Conservation (phyloP, 2,113 vertebrate genomes). For the Nerophis lumbriciformis region DNA sequence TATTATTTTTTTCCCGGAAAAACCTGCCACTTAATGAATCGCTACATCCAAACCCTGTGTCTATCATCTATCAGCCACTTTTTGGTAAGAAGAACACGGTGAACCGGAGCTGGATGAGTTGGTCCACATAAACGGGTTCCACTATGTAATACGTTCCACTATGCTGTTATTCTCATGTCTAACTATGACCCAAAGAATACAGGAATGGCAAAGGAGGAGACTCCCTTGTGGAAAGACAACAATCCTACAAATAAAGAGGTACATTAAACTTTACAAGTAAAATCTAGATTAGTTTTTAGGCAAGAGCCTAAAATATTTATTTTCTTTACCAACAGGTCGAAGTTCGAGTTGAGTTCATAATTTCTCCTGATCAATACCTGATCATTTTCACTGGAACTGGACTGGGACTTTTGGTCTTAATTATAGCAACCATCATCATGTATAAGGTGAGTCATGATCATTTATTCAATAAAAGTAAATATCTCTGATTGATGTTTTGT, state of each 20-base stretch:
- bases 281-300: not conserved
- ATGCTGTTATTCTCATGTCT: not conserved
- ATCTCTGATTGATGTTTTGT: not conserved
- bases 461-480: too few species aligned
- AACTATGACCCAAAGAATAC: conserved; percentile 12
- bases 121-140: too few species aligned
- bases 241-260: conserved; percentile 25
- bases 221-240: not conserved
- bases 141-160: not conserved
- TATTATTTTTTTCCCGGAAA: too few species aligned
- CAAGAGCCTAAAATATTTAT: not conserved
- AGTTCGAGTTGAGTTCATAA: conserved; percentile 46
- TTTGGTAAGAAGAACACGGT: too few species aligned
- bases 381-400: conserved; percentile 44
- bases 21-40: too few species aligned
- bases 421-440: conserved; percentile 54
- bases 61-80: too few species aligned
- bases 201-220: not conserved
- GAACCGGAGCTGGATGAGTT: too few species aligned
- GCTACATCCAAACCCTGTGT: too few species aligned
- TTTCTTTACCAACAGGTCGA: conserved; percentile 30
- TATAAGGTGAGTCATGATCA: conserved; percentile 45
- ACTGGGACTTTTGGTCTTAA: conserved; percentile 48
- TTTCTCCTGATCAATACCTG: conserved; percentile 15
- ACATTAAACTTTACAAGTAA: not conserved